Evolutionary conservation across 2,888 invertebrate genomes (phyloP).

Genomic region (Ischnura elegans): DNA sequence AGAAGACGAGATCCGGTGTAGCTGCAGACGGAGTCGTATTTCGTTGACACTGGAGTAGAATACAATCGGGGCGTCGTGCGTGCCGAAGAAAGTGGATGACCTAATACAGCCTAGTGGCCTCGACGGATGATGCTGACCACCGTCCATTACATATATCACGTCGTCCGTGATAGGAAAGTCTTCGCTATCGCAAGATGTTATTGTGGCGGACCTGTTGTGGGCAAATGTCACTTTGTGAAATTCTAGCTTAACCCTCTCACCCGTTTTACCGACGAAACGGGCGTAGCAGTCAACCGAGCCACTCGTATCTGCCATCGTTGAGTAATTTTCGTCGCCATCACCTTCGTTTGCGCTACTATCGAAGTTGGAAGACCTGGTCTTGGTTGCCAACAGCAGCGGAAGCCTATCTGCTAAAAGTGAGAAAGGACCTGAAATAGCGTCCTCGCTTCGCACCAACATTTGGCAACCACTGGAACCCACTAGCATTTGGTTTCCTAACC

Average conservation of each 20-base stretch:
- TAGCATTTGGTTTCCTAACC: slow-evolving; percentile 20
- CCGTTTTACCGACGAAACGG: slow-evolving; percentile 33
- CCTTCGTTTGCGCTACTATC: neutral
- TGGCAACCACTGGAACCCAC: slow-evolving; percentile 34
- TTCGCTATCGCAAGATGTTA: slow-evolving; percentile 7
- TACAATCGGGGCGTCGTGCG: neutral
- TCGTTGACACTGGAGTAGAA: slow-evolving; percentile 15
- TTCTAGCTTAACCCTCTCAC: slow-evolving; percentile 40
- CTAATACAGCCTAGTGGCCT: neutral
- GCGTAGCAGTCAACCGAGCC: slow-evolving; percentile 38
- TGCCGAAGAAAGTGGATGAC: neutral
- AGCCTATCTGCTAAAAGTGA: slow-evolving; percentile 27
- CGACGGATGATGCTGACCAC: neutral
- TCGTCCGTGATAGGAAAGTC: slow-evolving; percentile 30
- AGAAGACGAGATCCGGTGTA: neutral
- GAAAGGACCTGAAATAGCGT: neutral
- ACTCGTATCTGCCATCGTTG: neutral
- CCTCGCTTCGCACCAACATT: slow-evolving; percentile 22
- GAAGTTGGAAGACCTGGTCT: neutral
- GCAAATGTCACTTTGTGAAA: slow-evolving; percentile 24
- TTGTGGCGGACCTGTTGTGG: neutral
- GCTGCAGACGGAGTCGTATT: slow-evolving; percentile 28
- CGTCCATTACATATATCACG: slow-evolving; percentile 34
- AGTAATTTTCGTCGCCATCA: slow-evolving; percentile 33
- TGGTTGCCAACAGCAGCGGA: slow-evolving; percentile 20